Base-by-base conservation (phyloP, 2,113 vertebrate species). In the Gyps fulvus region DNA sequence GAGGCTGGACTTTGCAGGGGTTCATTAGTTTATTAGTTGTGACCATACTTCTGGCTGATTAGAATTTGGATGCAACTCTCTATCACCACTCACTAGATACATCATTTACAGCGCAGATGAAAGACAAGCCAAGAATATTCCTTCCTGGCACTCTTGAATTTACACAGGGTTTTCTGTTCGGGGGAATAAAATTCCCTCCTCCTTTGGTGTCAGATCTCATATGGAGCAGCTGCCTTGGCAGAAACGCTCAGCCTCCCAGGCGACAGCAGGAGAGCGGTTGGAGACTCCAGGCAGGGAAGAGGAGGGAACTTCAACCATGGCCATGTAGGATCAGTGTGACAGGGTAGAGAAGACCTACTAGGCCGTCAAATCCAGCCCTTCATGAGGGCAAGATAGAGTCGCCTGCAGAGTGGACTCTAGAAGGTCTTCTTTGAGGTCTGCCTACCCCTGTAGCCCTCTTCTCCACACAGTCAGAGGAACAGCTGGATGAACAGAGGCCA, bases 71-170 rank as follows among this genome's bases (percentile, higher is more conserved):
- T 71, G 52, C 34, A 89, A 67, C 38, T 94, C 14, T 1, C 79
- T 74, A 78, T 83, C 90, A 77, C 34, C 69, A 70, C 85, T 96
- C 47, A 13, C 62, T 57, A 78, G 79, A 74, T 82, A 59, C 59
- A 81, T 65, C 38, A 73, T 81, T 89, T 87, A 89, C 42, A 67
- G 83, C 2, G 9, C 1, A 7, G 82, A 84, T 74, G 79, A 83
- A 95, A 92, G 72, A 93, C 59, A 88, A 87, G 86, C 57, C 77
- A 95, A 95, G 59, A 89, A 63, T 91, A 91, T 57, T 90, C 45
- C 76, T 95, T 92, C 86, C 89, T 90, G 80, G 72, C 59, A 89
- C 47, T 93, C 50, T 47, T 40, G 52, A 89, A 74, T 74, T 73
- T 89, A 52, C 38, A 61, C 11, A 11, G 55, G 5, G 16, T 66